Conservation (phyloP, 2,113 vertebrate species). For the Saiga tatarica region DNA sequence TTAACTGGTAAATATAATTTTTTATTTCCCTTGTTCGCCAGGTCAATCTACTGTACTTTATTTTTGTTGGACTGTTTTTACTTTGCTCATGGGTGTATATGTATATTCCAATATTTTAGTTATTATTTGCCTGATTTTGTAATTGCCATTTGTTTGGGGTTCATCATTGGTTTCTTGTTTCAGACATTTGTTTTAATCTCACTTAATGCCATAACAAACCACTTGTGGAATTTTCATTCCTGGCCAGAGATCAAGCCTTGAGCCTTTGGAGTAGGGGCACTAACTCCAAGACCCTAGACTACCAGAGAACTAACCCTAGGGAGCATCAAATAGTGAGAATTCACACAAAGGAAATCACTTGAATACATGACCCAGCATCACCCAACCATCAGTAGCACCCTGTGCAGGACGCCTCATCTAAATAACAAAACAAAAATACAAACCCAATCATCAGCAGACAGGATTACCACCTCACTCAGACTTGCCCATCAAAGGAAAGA, state of each 20-base stretch:
- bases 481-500: not conserved
- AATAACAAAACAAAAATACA: not conserved
- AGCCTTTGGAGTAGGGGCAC: not conserved
- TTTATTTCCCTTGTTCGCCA: accelerated
- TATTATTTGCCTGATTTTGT: not conserved
- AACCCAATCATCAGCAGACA: not conserved
- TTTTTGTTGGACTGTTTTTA: not conserved
- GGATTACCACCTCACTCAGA: not conserved
- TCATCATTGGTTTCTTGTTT: not conserved
- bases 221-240: not conserved
- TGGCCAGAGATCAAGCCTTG: not conserved
- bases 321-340: not conserved
- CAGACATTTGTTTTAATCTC: not conserved
- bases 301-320: not conserved
- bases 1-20: not conserved
- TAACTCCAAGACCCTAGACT: not conserved
- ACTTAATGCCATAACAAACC: not conserved
- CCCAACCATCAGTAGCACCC: not conserved
- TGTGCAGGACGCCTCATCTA: not conserved
- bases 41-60: not conserved
- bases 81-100: not conserved
- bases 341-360: not conserved
- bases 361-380: not conserved
- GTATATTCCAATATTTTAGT: not conserved
- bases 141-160: not conserved